These are phyloP conservation scores for Typhlomys cinereus DNA, from an alignment of 2,113 vertebrate species.

Conservation along the genomic window DNA sequence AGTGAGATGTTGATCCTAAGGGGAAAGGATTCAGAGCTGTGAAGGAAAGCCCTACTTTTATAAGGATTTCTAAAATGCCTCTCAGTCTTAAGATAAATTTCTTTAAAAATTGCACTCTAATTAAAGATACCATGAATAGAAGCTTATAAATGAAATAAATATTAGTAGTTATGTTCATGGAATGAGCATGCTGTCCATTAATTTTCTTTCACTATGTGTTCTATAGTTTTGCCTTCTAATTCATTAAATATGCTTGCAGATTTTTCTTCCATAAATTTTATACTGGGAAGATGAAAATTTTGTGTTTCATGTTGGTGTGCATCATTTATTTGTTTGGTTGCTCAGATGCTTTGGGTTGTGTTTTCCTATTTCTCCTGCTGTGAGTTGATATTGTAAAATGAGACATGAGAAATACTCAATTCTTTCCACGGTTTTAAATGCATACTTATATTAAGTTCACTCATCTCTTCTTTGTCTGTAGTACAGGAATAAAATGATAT, in stretches of 20 bases:
- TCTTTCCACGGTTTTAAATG: background rate
- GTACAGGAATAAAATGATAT: background rate
- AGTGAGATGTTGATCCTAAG: background rate
- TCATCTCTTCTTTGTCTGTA: background rate
- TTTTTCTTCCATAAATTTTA: background rate
- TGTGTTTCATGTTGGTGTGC: background rate
- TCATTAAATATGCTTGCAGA: background rate
- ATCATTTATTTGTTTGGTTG: background rate
- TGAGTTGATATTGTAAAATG: background rate
- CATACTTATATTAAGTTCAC: background rate
- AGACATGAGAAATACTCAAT: background rate
- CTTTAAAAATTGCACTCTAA: background rate
- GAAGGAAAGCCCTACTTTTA: background rate
- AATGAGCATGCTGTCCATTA: background rate
- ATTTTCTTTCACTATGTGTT: background rate
- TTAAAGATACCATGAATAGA: background rate
- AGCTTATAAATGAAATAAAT: background rate
- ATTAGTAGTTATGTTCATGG: background rate
- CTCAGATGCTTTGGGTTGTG: background rate
- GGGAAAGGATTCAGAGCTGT: background rate
- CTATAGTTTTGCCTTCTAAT: background rate
- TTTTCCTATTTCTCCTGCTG: background rate
- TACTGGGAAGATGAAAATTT: background rate
- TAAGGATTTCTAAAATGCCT: background rate
- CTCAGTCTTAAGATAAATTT: background rate